These are phyloP conservation scores for Paramormyrops hopkinsi DNA, from an alignment of 2,797 vertebrate genomes.

Conservation along the genomic window DNA sequence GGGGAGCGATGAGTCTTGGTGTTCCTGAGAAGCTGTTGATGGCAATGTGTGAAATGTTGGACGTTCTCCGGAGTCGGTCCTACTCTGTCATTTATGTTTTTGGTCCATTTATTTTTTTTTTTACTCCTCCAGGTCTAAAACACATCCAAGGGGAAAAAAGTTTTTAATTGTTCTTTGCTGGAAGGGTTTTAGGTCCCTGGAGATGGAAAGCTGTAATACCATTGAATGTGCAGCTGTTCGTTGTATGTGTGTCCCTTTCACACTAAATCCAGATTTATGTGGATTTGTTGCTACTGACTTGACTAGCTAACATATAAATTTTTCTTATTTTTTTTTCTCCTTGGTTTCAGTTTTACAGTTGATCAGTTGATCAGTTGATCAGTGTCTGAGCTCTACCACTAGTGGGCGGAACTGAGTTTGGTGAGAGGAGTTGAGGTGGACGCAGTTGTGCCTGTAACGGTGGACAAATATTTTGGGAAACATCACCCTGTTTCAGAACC, in stretches of 20 bases:
- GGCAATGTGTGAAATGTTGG: slow-evolving; percentile 38
- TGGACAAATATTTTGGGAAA: neutral
- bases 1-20: slow-evolving; percentile 39
- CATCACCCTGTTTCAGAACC: neutral
- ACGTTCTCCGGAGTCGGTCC: slow-evolving; percentile 36
- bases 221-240: neutral
- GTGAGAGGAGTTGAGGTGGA: neutral
- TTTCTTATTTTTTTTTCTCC: neutral
- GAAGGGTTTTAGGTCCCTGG: neutral
- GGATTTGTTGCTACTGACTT: neutral
- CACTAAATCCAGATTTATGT: neutral
- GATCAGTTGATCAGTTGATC: neutral
- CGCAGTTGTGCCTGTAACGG: neutral
- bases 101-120: neutral
- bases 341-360: neutral
- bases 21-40: slow-evolving; percentile 22
- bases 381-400: neutral
- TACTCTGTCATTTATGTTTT: neutral
- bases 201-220: neutral
- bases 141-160: neutral
- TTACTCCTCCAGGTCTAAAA: neutral
- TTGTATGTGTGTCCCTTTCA: neutral
- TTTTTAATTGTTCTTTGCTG: neutral
- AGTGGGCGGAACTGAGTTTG: neutral
- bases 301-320: neutral